Evolutionary conservation across 2,113 vertebrate species (phyloP).

Genomic region (Erythrocebus patas): DNA sequence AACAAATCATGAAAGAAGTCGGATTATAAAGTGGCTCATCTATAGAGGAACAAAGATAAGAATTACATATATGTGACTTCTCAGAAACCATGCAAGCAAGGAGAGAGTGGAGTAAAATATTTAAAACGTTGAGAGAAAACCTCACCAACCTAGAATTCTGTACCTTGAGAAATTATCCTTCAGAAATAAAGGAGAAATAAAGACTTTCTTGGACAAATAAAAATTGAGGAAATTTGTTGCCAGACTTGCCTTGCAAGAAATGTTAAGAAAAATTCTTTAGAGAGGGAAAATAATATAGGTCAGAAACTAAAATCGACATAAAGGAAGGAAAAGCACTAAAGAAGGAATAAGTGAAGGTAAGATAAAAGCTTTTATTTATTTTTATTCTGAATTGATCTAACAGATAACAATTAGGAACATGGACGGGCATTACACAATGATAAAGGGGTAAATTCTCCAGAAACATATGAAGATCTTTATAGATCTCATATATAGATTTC

Average conservation of each 20-base stretch:
- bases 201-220: background rate
- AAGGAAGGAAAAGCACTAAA: background rate
- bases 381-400: too few relatives aligned
- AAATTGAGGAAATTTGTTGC: background rate
- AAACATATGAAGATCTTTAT: background rate
- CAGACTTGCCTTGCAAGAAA: background rate
- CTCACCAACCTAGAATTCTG: background rate
- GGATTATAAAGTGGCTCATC: background rate
- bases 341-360: too few relatives aligned
- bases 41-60: background rate
- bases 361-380: too few relatives aligned
- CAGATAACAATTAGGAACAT: too few relatives aligned
- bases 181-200: background rate
- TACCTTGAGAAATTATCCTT: background rate
- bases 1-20: background rate
- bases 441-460: background rate
- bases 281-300: too few relatives aligned
- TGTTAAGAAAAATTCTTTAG: background rate
- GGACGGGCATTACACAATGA: background rate
- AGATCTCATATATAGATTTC: background rate
- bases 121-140: background rate
- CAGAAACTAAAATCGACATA: background rate
- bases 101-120: background rate
- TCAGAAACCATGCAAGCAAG: background rate
- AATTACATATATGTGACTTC: background rate